A percentile compares a stretch with the other conserved stretches of the same genome.
These are phyloP conservation scores for Nebria brevicollis DNA, from an alignment of 2,888 invertebrate genomes.

Conservation along the genomic window DNA sequence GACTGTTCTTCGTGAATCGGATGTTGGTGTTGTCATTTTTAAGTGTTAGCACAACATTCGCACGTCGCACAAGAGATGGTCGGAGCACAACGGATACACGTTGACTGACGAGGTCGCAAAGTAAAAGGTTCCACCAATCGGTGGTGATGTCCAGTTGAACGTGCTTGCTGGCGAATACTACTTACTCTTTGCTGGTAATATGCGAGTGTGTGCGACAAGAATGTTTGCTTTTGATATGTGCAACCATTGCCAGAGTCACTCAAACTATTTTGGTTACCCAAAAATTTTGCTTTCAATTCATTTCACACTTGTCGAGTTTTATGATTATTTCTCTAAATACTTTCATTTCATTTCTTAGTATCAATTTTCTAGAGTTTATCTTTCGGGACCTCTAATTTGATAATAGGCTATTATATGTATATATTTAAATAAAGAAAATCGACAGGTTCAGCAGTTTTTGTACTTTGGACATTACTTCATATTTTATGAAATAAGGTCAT, in stretches of 20 bases:
- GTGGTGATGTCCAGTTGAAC: constrained; percentile 15
- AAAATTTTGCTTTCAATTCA: not conserved
- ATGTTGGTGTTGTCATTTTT: constrained; percentile 13
- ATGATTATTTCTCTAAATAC: not conserved
- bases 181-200: not conserved
- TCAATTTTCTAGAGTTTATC: not conserved
- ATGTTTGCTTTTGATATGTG: constrained; percentile 8
- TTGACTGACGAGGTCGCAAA: constrained; percentile 27
- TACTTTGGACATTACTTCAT: not conserved
- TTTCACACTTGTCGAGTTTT: not conserved
- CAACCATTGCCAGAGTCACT: not conserved
- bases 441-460: not conserved
- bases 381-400: too few relatives aligned
- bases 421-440: not conserved
- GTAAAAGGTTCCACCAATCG: constrained; percentile 17
- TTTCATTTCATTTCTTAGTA: not conserved
- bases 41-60: constrained; percentile 7
- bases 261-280: not conserved
- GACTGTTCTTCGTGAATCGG: constrained; percentile 29
- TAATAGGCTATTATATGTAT: not conserved
- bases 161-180: not conserved
- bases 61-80: not conserved
- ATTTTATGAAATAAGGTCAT: not conserved
- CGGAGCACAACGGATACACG: constrained; percentile 6
- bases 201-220: constrained; percentile 24